These are phyloP conservation scores for Siphamia tubifer DNA, from an alignment of 2,113 vertebrate species.

Conservation along the genomic window DNA sequence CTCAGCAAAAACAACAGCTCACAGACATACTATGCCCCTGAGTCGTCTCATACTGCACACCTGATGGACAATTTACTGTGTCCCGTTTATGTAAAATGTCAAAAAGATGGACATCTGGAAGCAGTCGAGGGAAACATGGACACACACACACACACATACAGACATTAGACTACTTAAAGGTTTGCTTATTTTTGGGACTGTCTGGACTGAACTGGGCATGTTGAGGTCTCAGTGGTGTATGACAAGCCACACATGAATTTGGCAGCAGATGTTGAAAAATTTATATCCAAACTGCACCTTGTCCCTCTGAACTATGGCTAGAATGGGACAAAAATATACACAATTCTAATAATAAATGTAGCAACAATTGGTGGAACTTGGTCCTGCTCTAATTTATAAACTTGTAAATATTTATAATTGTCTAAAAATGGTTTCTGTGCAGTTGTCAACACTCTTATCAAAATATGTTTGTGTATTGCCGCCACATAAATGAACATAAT, in stretches of 20 bases:
- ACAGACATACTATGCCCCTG: not conserved
- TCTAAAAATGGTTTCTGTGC: not conserved
- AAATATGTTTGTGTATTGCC: not conserved
- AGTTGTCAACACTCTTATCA: not conserved
- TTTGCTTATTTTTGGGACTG: constrained; percentile 58
- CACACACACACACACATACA: not conserved
- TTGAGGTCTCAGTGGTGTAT: constrained; percentile 37
- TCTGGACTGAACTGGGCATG: constrained; percentile 28
- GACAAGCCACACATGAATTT: constrained; percentile 15
- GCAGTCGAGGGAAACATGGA: constrained; percentile 32
- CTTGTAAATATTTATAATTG: not conserved
- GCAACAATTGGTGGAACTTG: too few relatives aligned
- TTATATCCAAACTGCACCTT: not conserved
- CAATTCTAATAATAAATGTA: not conserved
- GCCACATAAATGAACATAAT: not conserved
- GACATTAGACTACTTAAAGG: constrained; percentile 9
- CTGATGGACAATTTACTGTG: constrained; percentile 19
- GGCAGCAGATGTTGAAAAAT: constrained; percentile 44
- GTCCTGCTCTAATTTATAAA: too few relatives aligned
- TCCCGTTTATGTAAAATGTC: constrained; percentile 21
- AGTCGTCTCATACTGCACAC: constrained; percentile 1
- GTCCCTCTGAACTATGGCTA: not conserved
- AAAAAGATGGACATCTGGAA: constrained; percentile 61
- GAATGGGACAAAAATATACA: not conserved
- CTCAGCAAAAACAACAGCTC: constrained; percentile 22